A percentile compares a stretch with the other conserved stretches of the same genome.
These are phyloP conservation scores for Chionodraco myersi DNA, from an alignment of 2,113 vertebrate genomes.

Conservation along the genomic window DNA sequence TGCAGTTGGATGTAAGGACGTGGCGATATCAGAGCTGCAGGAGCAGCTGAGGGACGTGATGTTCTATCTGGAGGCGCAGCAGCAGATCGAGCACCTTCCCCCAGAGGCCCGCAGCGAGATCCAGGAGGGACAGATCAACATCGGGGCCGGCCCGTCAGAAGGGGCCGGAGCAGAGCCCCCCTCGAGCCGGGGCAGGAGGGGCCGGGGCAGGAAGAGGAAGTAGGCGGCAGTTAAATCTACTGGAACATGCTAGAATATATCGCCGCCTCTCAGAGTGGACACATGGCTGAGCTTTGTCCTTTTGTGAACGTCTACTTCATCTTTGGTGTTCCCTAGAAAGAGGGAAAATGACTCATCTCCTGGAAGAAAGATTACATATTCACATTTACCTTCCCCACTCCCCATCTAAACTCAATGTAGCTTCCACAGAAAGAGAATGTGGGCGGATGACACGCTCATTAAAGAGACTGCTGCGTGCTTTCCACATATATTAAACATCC, in stretches of 20 bases:
- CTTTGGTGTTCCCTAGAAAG: not conserved
- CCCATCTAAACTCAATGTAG: not conserved
- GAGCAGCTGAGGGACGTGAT: slow-evolving; percentile 97
- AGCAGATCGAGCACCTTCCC: slow-evolving; percentile 93
- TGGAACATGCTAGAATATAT: not conserved
- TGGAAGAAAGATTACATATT: not conserved
- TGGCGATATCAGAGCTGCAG: slow-evolving; percentile 90
- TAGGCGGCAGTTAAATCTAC: slow-evolving; percentile 50
- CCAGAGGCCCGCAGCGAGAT: slow-evolving; percentile 93
- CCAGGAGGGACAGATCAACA: slow-evolving; percentile 98
- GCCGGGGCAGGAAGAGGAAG: slow-evolving; percentile 93
- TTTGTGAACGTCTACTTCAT: slow-evolving; percentile 2
- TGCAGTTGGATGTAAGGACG: slow-evolving; percentile 87
- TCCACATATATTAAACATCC: slow-evolving; percentile 1
- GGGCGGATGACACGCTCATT: not conserved
- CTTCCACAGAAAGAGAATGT: not conserved
- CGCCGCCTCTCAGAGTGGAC: slow-evolving; percentile 9
- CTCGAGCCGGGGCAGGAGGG: slow-evolving; percentile 85
- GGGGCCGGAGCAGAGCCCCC: slow-evolving; percentile 76
- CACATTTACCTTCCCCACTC: slow-evolving; percentile 20
- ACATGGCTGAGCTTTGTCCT: not conserved
- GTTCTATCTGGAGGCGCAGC: slow-evolving; percentile 96
- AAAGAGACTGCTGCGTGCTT: not conserved
- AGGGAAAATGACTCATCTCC: not conserved
- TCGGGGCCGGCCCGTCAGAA: slow-evolving; percentile 82